Evolutionary conservation across 2,113 vertebrate genomes (phyloP), one percentile per base, ranked within the genome.

Genomic region (Phodopus roborovskii): DNA sequence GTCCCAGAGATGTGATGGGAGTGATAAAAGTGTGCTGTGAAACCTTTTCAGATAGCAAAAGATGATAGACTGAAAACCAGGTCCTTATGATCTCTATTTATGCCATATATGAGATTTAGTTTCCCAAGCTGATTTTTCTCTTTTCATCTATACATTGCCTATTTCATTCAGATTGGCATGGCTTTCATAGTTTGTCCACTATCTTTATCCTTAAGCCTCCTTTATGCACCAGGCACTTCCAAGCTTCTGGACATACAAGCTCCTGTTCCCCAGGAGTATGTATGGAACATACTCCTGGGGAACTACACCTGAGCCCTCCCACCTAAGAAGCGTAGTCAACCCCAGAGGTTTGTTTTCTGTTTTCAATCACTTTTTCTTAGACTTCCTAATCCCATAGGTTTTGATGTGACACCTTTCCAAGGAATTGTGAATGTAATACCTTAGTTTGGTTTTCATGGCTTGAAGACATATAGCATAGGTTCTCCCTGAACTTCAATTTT

Each of bases 401-500:
- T 84, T 89, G 66, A 58, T 56, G 68, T 78, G 26, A 85, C 50
- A 75, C 13, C 30, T 90, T 85, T 50, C 15, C 5, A 26, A 89
- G 8, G 33, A 9, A 42, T 78, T 10, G 1, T n/a, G 24, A 42
- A 68, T 81, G 26, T 56, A 42, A 73, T 33, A 22, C 53, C 81
- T 64, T 89, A 48, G 48, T 68, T 28, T 95, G 3, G 1, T 75
- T 92, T 86, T 50, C 62, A 56, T 16, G 42, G 33, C 28, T 71
- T 3, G 36, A 73, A 53, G 73, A 60, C 33, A n/a, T 22, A 7
- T 28, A 45, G 77, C 84, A 56, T 68, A 45, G 45, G n/a, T 78
- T 89, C 77, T 91, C 73, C 45, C 33, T 94, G 48, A 73, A 45
- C 20, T 82, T 82, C 77, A 53, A 45, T 93, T 94, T 94, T 53